phyloP scores from a whole-genome alignment of 2,113 vertebrate species.

The Tupaia chinensis region DNA sequence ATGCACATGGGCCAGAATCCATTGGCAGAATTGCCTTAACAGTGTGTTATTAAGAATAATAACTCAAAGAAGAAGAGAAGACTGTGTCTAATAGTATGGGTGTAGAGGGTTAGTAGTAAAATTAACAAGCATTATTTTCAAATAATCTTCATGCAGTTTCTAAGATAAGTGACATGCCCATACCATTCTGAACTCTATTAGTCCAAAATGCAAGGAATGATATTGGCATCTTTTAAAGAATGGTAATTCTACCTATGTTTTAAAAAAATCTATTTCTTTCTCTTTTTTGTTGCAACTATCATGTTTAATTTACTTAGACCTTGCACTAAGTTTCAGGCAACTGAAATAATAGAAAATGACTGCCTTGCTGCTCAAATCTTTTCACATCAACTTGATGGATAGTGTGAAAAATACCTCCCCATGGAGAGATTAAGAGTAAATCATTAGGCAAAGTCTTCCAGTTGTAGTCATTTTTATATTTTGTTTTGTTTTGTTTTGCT shows the following conservation, averaged over 20 bases:
- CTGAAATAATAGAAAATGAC: conserved; percentile 50
- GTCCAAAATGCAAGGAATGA: conserved; percentile 17
- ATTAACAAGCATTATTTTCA: neutral
- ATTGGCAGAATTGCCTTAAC: neutral
- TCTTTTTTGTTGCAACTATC: neutral
- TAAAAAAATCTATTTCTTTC: neutral
- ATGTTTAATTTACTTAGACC: neutral
- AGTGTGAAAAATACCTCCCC: conserved; percentile 40
- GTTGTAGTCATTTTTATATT: neutral
- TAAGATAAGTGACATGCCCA: neutral
- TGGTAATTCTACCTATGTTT: neutral
- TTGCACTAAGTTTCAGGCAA: conserved; percentile 29
- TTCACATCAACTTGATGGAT: conserved; percentile 31
- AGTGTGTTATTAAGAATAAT: conserved; percentile 8
- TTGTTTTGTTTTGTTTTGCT: neutral
- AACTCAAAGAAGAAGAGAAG: neutral
- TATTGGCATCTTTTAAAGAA: conserved; percentile 17
- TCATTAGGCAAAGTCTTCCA: conserved; percentile 1
- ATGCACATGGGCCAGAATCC: neutral
- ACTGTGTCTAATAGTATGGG: neutral
- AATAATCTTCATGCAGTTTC: neutral
- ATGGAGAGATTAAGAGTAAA: conserved; percentile 7
- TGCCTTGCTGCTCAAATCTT: conserved; percentile 37
- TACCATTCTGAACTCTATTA: conserved; percentile 9
- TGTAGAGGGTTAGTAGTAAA: neutral